phyloP scores from a whole-genome alignment of 64 coral and sea anemone species.

The Catalaphyllia jardinei region DNA sequence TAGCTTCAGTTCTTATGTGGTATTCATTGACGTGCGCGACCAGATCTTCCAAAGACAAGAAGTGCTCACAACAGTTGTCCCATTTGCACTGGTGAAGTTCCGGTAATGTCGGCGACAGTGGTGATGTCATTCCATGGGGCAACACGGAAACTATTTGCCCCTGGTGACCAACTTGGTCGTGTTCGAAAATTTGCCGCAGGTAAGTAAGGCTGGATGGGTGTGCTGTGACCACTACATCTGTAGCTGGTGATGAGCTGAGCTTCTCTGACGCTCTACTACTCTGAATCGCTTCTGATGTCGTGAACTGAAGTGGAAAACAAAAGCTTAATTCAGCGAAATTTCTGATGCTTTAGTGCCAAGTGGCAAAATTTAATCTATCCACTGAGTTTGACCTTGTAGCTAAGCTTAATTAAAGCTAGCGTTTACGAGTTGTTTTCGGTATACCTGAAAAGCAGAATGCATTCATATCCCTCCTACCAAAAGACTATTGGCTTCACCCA shows the following conservation, averaged over 20 bases:
- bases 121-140: conserved; percentile 55
- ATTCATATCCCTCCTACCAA: no score
- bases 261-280: conserved; percentile 51
- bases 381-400: no score
- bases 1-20: conserved; percentile 83
- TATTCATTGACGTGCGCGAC: conserved; percentile 94
- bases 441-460: no score
- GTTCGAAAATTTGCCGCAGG: conserved; percentile 86
- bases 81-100: conserved; percentile 94
- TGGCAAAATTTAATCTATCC: no score
- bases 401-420: no score
- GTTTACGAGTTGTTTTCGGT: no score
- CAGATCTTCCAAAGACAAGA: conserved; percentile 93
- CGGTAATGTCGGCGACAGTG: conserved; percentile 70
- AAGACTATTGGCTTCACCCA: no score
- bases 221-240: conserved; percentile 81
- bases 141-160: conserved; percentile 77
- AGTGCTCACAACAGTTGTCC: conserved; percentile 83
- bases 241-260: conserved; percentile 53
- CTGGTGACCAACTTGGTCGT: conserved; percentile 81
- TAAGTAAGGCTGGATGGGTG: conserved; percentile 82
- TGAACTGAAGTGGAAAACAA: conserved; percentile 30
- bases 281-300: conserved; percentile 63
- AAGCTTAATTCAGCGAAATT: background rate
- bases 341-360: no score